Evolutionary conservation across 2,113 vertebrate species (phyloP).

Genomic region (Sitta europaea): DNA sequence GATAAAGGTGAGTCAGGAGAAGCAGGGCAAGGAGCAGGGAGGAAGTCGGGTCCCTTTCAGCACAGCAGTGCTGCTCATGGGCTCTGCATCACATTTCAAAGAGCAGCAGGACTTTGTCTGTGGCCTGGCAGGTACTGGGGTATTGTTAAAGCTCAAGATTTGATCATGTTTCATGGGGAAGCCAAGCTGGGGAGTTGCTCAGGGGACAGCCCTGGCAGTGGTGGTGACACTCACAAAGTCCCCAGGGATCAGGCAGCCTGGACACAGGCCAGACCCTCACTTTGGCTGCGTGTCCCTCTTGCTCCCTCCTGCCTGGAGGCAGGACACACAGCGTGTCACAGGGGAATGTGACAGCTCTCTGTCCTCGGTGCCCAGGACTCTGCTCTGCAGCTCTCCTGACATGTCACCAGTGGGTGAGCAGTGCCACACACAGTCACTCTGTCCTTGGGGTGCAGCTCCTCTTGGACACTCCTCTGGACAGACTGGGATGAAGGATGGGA

Average conservation of each 20-base stretch:
- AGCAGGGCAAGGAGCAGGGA: neutral
- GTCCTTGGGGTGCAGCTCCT: neutral
- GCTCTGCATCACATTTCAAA: neutral
- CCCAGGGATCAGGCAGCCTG: neutral
- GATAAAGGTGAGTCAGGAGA: neutral
- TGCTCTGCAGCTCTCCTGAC: neutral
- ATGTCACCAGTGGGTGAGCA: rapidly evolving
- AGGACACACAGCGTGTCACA: neutral
- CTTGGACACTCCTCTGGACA: neutral
- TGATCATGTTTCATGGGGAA: neutral
- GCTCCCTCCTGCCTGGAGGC: neutral
- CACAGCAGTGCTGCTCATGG: neutral
- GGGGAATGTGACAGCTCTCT: neutral
- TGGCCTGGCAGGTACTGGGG: neutral
- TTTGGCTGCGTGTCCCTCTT: neutral
- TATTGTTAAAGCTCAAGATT: neutral
- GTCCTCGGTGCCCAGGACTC: neutral
- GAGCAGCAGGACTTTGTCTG: neutral
- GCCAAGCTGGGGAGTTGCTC: neutral
- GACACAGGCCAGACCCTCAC: neutral
- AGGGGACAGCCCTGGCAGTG: neutral
- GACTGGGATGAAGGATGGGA: neutral
- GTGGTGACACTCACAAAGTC: neutral
- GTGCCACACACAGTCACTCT: neutral
- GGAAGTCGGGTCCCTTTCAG: neutral